Evolutionary conservation across 2,113 vertebrate species (phyloP).

Genomic region (Brachypteracias leptosomus): DNA sequence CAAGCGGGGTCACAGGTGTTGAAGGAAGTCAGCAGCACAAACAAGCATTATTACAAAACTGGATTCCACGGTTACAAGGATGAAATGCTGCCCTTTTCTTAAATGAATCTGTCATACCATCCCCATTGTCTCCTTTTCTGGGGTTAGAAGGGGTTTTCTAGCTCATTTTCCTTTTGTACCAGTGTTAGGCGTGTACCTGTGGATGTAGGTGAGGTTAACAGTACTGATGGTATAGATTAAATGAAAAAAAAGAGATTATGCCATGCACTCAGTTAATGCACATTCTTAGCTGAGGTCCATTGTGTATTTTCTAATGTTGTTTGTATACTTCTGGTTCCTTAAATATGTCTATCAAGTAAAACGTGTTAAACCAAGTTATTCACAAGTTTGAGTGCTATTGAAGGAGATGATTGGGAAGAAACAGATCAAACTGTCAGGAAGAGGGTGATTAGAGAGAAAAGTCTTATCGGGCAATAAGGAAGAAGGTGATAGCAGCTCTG

Average conservation of each 20-base stretch:
- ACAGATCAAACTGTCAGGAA: slow-evolving; percentile 1
- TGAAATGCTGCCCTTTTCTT: neutral
- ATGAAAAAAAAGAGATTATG: neutral
- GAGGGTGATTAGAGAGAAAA: slow-evolving; percentile 11
- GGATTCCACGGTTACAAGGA: neutral
- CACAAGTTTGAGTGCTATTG: neutral
- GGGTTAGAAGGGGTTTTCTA: neutral
- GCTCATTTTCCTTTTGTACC: neutral
- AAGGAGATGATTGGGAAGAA: neutral
- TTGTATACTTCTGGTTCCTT: neutral
- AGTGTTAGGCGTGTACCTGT: neutral
- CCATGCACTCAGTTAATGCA: neutral
- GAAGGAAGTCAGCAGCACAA: slow-evolving; percentile 32
- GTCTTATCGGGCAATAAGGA: neutral
- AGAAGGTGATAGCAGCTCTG: neutral
- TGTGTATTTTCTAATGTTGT: neutral
- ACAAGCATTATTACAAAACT: slow-evolving; percentile 4
- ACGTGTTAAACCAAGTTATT: neutral
- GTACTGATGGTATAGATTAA: neutral
- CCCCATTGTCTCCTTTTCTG: neutral
- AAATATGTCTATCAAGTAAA: neutral
- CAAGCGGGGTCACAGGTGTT: slow-evolving; percentile 53
- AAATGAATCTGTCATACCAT: neutral
- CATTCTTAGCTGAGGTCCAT: neutral
- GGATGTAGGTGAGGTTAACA: neutral